Base-by-base conservation (phyloP, 92 coral and sea anemone species). In the Isaurus tuberculatus region DNA sequence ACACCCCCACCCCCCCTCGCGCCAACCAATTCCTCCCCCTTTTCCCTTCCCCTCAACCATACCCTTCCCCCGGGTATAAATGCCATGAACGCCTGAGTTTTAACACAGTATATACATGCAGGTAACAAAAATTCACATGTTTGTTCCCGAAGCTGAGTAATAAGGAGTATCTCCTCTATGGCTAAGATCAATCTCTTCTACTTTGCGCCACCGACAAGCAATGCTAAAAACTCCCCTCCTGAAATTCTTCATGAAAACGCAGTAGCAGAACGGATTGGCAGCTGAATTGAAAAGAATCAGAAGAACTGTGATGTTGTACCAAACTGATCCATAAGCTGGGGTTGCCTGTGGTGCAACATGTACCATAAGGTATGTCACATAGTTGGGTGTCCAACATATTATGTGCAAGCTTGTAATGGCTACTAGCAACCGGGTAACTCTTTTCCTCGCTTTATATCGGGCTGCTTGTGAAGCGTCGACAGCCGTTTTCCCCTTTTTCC, bases 231-330 rank as follows among this genome's bases (percentile, higher is more conserved):
- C 81, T 32, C 85, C 91, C 17, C 77, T 65, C 66, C 88, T 87
- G 23, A 93, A 83, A 15, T 85, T 91, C n/a, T 83, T 79, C 94
- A 93, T 86, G 87, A 88, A 93, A 91, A 91, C 81, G 37, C 90
- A 88, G 86, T 88, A 91, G 84, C 89, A 72, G 63, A 93, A 78
- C 19, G 97, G 97, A 69, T 93, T 91, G 17, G 89, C 86, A 19
- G 97, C 89, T 29, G 97, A 90, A 84, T 93, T 93, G 25, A 93
- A 77, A 6, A 93, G 89, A 43, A 93, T 91, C 49, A 93, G 79
- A 61, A 93, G 78, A 17, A 93, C 97, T 0, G 97, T 93, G 85
- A 93, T 79, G 36, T 79, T 91, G 53, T 93, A 93, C 32, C 90
- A 81, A 8, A 85, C 86, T 65, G 97, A 93, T 27, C 97, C 97